Conservation (phyloP, 2,888 invertebrate genomes). For the Synanthedon myopaeformis region DNA sequence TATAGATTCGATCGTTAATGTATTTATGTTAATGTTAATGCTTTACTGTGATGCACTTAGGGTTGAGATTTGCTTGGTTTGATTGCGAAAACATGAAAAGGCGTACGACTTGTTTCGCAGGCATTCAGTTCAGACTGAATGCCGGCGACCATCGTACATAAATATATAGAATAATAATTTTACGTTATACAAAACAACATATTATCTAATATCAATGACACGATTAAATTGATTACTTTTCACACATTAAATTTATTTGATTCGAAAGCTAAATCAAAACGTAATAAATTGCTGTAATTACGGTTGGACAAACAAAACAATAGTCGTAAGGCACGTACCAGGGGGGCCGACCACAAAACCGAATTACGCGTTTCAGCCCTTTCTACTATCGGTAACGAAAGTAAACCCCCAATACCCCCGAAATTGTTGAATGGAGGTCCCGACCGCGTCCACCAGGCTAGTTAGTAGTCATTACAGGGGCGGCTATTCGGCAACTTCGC, state of each 20-base stretch:
- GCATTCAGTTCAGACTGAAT: too few species aligned
- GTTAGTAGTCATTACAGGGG: conserved; percentile 50
- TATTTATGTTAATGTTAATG: too few species aligned
- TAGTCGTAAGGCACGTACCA: conserved; percentile 26
- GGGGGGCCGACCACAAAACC: conserved; percentile 41
- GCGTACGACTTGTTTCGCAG: too few species aligned
- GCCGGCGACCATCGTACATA: too few species aligned
- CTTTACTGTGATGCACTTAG: too few species aligned
- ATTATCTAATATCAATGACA: too few species aligned
- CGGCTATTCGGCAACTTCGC: conserved; percentile 32
- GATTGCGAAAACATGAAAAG: too few species aligned
- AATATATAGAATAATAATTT: too few species aligned
- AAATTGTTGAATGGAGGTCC: conserved; percentile 5
- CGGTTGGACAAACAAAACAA: conserved; percentile 37
- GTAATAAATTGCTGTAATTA: conserved; percentile 38
- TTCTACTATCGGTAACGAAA: conserved; percentile 36
- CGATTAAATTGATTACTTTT: too few species aligned
- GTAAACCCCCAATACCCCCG: conserved; percentile 21
- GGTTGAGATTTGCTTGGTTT: too few species aligned
- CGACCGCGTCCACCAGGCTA: conserved; percentile 14
- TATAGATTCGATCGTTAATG: too few species aligned
- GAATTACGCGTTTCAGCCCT: conserved; percentile 32
- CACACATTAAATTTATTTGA: conserved; percentile 1
- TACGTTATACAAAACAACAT: too few species aligned
- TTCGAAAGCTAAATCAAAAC: conserved; percentile 14